Evolutionary conservation across 2,888 invertebrate genomes (phyloP), one percentile per base, ranked within the genome.

Genomic region (Caradrina clavipalpis): DNA sequence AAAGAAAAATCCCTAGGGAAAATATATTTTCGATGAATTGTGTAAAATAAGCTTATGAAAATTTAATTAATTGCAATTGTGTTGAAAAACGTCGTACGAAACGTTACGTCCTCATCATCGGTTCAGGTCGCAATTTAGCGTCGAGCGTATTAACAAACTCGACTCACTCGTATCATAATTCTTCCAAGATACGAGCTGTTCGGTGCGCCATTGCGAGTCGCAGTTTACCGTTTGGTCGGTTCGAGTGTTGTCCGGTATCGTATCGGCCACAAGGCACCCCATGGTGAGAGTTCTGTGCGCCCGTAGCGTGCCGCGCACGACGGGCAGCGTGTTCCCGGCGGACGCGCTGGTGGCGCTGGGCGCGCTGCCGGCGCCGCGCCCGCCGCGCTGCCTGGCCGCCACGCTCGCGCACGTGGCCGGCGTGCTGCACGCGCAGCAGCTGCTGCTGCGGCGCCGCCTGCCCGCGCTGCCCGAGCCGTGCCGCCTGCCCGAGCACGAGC

Each of bases 181-280:
- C 17, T 73, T 65, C 74, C 19, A 70, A 65, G 74, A 65, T 65
- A 70, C 42, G 74, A 65, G 73, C 64, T 54, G 49, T 31, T 73
- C 74, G 49, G 21, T 19, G 55, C 17, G 22, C 65, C n/a, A 73
- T 31, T 70, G 39, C 54, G 31, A 42, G 11, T 72, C 22, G 62
- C 73, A 73, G 26, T 65, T 11, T 49, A 21, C 49, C 31, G 49
- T n/a, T 31, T 42, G 64, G 15, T 47, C 17, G 64, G 39, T 42
- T 15, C 19, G 31, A 2, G 13, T 15, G 6, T 8, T 8, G 15
- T 19, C 15, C 26, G 31, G n/a, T 50, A n/a, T 22, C 74, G 45
- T 35, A 65, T 49, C 35, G 42, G 22, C 45, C 50, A 47, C 50
- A 39, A 45, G 39, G 31, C n/a, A n/a, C n/a, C 35, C 47, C 63